phyloP scores from a whole-genome alignment of 2,113 vertebrate genomes.

The Caranx ignobilis region DNA sequence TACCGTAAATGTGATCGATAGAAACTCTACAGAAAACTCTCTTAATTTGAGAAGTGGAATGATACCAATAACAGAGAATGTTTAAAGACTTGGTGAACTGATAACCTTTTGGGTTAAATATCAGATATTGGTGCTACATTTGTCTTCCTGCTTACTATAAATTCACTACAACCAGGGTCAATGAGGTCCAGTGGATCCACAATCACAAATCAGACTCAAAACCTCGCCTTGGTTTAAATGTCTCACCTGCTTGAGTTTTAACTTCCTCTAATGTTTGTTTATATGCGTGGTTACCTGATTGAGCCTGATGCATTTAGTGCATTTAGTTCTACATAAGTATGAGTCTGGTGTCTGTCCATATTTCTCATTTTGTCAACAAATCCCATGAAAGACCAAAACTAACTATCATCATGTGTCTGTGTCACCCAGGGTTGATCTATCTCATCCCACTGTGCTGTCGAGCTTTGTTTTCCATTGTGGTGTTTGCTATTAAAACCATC shows the following conservation, averaged over 20 bases:
- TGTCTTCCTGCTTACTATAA: background rate
- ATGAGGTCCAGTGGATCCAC: background rate
- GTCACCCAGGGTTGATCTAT: background rate
- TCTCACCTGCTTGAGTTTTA: background rate
- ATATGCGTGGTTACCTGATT: background rate
- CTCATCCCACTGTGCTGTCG: too few relatives aligned
- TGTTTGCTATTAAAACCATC: background rate
- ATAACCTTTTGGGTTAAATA: background rate
- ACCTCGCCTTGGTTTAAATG: background rate
- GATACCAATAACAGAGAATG: background rate
- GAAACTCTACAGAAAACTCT: background rate
- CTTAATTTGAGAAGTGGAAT: background rate
- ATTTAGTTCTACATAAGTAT: background rate
- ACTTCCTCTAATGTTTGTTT: slow-evolving; percentile 6
- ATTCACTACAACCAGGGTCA: background rate
- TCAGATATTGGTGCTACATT: background rate
- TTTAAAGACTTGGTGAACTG: background rate
- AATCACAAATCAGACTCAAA: background rate
- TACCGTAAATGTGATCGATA: background rate
- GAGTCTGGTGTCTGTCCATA: background rate
- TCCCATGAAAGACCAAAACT: background rate
- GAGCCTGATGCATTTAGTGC: background rate
- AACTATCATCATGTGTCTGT: background rate
- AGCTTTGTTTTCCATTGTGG: background rate
- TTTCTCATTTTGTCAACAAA: background rate